phyloP scores from a whole-genome alignment of 2,888 invertebrate species.

The Nowickia ferox region DNA sequence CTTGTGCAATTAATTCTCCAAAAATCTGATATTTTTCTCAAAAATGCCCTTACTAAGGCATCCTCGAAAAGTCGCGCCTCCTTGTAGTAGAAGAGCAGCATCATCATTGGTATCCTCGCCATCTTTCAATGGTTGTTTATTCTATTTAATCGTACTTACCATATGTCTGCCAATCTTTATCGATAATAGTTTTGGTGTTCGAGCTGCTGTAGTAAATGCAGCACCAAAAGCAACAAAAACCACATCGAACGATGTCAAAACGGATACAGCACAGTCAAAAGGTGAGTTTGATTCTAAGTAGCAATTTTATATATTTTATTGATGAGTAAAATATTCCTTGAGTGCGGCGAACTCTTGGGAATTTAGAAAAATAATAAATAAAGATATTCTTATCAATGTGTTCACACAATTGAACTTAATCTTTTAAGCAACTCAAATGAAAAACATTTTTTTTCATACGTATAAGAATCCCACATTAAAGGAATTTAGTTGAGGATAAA shows the following conservation, averaged over 20 bases:
- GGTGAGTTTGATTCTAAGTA: conserved; percentile 64
- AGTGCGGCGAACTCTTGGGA: conserved; percentile 16
- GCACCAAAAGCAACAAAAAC: conserved; percentile 39
- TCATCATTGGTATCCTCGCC: conserved; percentile 57
- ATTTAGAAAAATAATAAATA: conserved; percentile 18
- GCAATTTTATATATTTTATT: conserved; percentile 18
- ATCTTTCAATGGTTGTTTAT: conserved; percentile 50
- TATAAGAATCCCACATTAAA: too few species aligned
- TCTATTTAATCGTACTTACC: conserved; percentile 58
- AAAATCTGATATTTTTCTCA: conserved; percentile 14
- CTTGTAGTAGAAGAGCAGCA: conserved; percentile 39
- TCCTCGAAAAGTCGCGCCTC: conserved; percentile 40
- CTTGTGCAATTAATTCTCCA: conserved; percentile 4
- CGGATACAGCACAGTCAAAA: conserved; percentile 70
- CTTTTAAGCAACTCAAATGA: too few species aligned
- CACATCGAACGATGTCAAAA: conserved; percentile 73
- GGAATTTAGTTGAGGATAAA: too few species aligned
- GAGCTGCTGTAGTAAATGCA: conserved; percentile 66
- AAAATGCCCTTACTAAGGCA: conserved; percentile 68
- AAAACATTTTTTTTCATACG: too few species aligned
- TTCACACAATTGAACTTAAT: neutral
- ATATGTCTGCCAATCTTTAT: conserved; percentile 63
- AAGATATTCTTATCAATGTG: neutral
- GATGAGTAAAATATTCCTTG: neutral
- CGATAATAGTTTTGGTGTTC: conserved; percentile 35